Evolutionary conservation across 2,888 invertebrate species (phyloP), one percentile per base, ranked within the genome.

Genomic region (Ophion obscuratus): DNA sequence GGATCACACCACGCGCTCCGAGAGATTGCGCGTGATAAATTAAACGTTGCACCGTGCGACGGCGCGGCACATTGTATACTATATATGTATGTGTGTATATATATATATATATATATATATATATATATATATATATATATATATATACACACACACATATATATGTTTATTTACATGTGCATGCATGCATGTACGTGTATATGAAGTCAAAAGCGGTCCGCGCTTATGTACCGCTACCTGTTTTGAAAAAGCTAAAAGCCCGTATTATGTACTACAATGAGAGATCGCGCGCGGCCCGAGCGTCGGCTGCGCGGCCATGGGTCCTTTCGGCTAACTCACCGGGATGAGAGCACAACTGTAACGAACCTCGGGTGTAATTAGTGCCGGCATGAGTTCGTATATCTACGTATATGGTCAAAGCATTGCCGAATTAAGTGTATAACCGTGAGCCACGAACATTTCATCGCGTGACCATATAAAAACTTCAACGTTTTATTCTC

Each of bases 21-120:
- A 77, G 83, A 86, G 83, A 83, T 86, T 83, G 82, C 85, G 82
- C 83, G 82, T 87, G 80, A 87, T 87, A 87, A 87, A 87, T 87
- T 87, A 85, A 87, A 83, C 75, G 82, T 77, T 82, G 82, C 83
- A 83, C 67, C 59, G 83, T 53, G 77, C 80, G 81, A 86, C 73
- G 67, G 68, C 62, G 36, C 59, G 44, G 66, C 64, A 73, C 77
- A 40, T 24, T 71, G 14, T 75, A 71, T 64, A 74, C 36, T 68
- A 61, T 40, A 3, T 62, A 77, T 62, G 36, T 2, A 57, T 36
- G 36, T 3, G 20, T n/a, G 20, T 4, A 17, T 40, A 27, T 31
- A 20, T 14, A 62, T 24, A 61, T 20, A 61, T n/a, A 81, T 17
- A 68, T 40, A 47, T 77, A 61, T 24, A 67, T 14, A 59, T 24